These are phyloP conservation scores for Hephaestus fuliginosus DNA, from an alignment of 2,797 vertebrate genomes.

Conservation along the genomic window DNA sequence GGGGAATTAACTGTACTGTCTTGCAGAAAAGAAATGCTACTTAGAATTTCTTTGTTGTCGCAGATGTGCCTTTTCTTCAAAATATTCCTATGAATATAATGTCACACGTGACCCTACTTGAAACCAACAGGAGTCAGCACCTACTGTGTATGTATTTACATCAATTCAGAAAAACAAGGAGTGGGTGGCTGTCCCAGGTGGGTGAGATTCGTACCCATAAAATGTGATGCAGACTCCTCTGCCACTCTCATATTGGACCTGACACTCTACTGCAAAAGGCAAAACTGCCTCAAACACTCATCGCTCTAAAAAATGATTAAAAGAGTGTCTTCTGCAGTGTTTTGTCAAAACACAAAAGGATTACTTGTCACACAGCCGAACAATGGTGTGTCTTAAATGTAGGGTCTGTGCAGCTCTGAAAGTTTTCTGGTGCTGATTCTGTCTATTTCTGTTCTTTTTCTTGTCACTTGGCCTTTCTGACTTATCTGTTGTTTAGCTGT, in stretches of 20 bases:
- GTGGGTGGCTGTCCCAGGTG: slow-evolving; percentile 39
- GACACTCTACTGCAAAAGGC: not conserved
- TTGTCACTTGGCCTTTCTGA: not conserved
- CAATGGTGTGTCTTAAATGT: slow-evolving; percentile 8
- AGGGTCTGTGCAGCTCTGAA: not conserved
- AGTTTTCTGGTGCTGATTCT: slow-evolving; percentile 1
- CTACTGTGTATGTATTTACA: slow-evolving; percentile 24
- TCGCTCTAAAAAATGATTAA: slow-evolving; percentile 26
- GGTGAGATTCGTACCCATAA: slow-evolving; percentile 27
- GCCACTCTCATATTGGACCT: not conserved
- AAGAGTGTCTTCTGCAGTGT: not conserved
- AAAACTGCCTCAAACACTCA: not conserved
- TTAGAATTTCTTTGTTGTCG: slow-evolving; percentile 45
- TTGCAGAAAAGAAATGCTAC: slow-evolving; percentile 47
- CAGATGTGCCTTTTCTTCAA: slow-evolving; percentile 24
- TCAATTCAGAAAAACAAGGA: slow-evolving; percentile 1
- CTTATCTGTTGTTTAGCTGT: not conserved
- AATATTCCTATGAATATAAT: slow-evolving; percentile 20
- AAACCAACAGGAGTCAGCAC: slow-evolving; percentile 20
- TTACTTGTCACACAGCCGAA: slow-evolving; percentile 19
- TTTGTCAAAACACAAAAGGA: not conserved
- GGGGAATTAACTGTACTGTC: slow-evolving; percentile 63
- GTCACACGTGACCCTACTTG: slow-evolving; percentile 20
- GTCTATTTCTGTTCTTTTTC: not conserved
- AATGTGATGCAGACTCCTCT: slow-evolving; percentile 19